Evolutionary conservation across 2,113 vertebrate genomes (phyloP).

Genomic region (Eonycteris spelaea): DNA sequence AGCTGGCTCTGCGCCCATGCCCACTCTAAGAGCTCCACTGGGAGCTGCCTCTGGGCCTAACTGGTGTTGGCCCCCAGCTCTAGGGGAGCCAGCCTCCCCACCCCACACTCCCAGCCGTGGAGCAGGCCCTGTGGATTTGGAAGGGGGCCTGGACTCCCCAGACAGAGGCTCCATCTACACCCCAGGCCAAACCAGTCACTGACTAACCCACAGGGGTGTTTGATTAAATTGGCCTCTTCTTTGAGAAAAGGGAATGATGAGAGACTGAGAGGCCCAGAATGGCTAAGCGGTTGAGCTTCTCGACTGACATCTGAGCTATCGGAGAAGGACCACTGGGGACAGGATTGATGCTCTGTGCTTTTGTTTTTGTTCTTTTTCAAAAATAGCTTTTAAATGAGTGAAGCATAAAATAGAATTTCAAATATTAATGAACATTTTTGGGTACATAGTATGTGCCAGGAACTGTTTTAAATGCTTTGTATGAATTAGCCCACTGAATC

Average conservation of each 20-base stretch:
- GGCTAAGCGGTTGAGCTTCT: neutral
- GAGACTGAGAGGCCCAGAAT: neutral
- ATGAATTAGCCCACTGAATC: neutral
- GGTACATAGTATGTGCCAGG: neutral
- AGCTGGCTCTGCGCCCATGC: neutral
- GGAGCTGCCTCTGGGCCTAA: neutral
- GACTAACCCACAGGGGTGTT: neutral
- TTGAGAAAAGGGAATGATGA: neutral
- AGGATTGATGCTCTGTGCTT: neutral
- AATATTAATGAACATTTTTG: neutral
- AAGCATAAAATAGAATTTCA: neutral
- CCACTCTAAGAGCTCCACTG: rapidly evolving
- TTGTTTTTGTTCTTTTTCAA: neutral
- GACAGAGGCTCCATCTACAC: neutral
- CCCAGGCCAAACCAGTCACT: neutral
- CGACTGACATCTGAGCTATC: neutral
- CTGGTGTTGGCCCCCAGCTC: neutral
- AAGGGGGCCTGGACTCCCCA: neutral
- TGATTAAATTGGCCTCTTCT: neutral
- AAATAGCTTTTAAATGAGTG: neutral
- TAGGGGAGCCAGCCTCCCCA: neutral
- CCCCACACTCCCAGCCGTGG: neutral
- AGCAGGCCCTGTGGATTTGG: neutral
- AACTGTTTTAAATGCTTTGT: neutral
- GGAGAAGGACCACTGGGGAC: neutral